These are phyloP conservation scores for Semicossyphus pulcher DNA, from an alignment of 2,113 vertebrate species.

Conservation along the genomic window DNA sequence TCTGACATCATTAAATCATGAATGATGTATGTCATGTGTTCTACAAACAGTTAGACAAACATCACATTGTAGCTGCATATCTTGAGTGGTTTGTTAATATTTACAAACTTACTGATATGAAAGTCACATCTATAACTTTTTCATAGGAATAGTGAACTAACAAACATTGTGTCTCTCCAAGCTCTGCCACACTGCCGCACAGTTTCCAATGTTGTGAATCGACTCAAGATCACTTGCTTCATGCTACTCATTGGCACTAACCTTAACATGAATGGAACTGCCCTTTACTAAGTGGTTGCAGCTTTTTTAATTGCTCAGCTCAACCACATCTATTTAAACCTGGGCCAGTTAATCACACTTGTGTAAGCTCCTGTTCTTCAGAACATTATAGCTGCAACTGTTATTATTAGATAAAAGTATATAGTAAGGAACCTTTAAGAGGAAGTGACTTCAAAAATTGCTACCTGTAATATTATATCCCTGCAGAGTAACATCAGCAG, in stretches of 20 bases:
- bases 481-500: conserved; percentile 5
- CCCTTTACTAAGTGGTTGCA: neutral
- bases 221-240: neutral
- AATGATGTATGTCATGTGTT: neutral
- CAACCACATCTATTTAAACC: neutral
- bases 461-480: too few species aligned
- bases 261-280: conserved; percentile 15
- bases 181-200: too few species aligned
- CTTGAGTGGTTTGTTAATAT: too few species aligned
- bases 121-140: too few species aligned
- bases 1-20: neutral
- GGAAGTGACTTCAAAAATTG: neutral
- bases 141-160: too few species aligned
- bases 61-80: too few species aligned
- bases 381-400: neutral
- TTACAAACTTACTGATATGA: neutral
- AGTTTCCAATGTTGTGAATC: conserved; percentile 29
- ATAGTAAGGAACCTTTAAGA: neutral
- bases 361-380: conserved; percentile 5
- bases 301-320: conserved; percentile 18
- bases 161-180: too few species aligned
- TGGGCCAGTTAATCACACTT: neutral
- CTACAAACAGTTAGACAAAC: too few species aligned
- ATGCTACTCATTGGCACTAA: conserved; percentile 26
- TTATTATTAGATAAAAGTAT: too few species aligned